These are phyloP conservation scores for Eolophus roseicapilla DNA, from an alignment of 2,113 vertebrate genomes.

Conservation along the genomic window DNA sequence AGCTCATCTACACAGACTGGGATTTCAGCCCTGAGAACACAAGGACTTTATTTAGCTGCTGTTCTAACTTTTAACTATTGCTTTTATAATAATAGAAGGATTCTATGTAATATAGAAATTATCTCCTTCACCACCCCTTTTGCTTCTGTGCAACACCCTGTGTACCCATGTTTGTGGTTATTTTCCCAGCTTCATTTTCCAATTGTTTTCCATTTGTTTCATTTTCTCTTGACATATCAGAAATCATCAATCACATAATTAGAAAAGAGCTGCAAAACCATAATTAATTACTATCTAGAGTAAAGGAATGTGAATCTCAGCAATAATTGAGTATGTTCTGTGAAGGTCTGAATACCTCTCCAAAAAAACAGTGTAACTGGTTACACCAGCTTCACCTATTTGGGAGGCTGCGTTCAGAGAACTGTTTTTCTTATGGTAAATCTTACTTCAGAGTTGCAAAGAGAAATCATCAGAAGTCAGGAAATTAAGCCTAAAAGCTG, in stretches of 20 bases:
- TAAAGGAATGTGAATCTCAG: slow-evolving; percentile 22
- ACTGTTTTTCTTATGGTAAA: not conserved
- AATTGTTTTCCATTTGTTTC: slow-evolving; percentile 38
- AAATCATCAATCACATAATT: slow-evolving; percentile 55
- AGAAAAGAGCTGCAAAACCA: slow-evolving; percentile 28
- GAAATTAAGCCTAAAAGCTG: not conserved
- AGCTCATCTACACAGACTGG: not conserved
- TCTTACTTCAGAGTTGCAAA: not conserved
- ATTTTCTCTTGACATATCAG: slow-evolving; percentile 45
- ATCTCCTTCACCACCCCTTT: not conserved
- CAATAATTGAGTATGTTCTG: not conserved
- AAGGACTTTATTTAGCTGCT: not conserved
- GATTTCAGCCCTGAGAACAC: not conserved
- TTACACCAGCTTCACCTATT: not conserved
- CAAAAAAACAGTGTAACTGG: not conserved
- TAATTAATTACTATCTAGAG: slow-evolving; percentile 49
- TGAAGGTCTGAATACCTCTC: not conserved
- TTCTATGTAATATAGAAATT: not conserved
- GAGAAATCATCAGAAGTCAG: not conserved
- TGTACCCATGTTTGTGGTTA: fast-evolving
- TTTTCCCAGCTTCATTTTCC: not conserved
- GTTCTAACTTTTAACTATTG: not conserved
- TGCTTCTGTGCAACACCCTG: not conserved
- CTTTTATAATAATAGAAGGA: not conserved
- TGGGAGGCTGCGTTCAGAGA: not conserved